Conservation (phyloP, 2,113 vertebrate genomes). For the Dunckerocampus dactyliophorus region DNA sequence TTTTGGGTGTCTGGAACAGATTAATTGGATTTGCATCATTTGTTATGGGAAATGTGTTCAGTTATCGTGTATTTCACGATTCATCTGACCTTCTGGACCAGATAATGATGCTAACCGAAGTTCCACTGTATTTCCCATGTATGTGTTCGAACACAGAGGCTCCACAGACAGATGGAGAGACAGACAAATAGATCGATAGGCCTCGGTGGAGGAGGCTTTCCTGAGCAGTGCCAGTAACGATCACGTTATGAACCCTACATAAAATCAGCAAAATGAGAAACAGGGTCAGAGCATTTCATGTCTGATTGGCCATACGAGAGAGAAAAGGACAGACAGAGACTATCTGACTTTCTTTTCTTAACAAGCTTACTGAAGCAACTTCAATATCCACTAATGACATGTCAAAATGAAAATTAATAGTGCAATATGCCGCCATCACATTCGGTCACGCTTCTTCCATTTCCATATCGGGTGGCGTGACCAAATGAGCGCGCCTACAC, state of each 20-base stretch:
- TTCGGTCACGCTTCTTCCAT: conserved; percentile 66
- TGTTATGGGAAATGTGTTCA: too few species aligned
- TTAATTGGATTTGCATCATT: too few species aligned
- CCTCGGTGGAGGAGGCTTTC: not conserved
- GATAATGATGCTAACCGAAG: too few species aligned
- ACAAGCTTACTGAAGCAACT: conserved; percentile 72
- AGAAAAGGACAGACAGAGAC: conserved; percentile 14
- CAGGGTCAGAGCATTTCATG: conserved; percentile 55
- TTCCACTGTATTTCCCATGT: too few species aligned
- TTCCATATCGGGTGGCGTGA: conserved; percentile 77
- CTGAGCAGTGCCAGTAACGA: not conserved
- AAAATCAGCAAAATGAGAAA: conserved; percentile 58
- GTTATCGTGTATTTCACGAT: too few species aligned
- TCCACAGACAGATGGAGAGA: too few species aligned
- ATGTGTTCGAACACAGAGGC: too few species aligned
- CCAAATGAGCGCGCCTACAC: conserved; percentile 70
- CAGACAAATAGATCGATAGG: not conserved
- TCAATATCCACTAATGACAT: conserved; percentile 76
- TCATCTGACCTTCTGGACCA: too few species aligned
- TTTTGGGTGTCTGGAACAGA: too few species aligned
- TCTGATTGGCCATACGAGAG: conserved; percentile 54
- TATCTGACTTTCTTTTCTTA: conserved; percentile 40
- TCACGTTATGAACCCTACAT: not conserved
- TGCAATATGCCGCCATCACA: conserved; percentile 65
- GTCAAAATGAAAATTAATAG: conserved; percentile 78